A percentile compares a stretch with the other conserved stretches of the same genome.
phyloP scores from a whole-genome alignment of 1,140 invertebrate species.

The Neodiprion pinetum region DNA sequence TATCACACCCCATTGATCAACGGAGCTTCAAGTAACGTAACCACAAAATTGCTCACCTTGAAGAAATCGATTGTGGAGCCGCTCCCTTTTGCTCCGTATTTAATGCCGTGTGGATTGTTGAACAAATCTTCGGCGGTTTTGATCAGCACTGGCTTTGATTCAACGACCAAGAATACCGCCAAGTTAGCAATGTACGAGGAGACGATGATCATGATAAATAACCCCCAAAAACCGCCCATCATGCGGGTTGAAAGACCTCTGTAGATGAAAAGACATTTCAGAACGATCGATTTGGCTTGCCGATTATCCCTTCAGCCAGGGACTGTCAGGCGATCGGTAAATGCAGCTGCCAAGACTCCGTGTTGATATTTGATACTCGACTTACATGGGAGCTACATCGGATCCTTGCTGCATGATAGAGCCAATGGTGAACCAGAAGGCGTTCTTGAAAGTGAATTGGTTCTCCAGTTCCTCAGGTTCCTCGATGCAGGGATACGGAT shows the following conservation, averaged over 20 bases:
- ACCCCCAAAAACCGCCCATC: constrained; percentile 88
- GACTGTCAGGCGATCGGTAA: no score
- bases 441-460: constrained; percentile 84
- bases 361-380: constrained; percentile 20
- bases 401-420: constrained; percentile 86
- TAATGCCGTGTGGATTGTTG: constrained; percentile 70
- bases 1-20: no score
- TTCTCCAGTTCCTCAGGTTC: constrained; percentile 79
- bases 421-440: constrained; percentile 83
- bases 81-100: constrained; percentile 82
- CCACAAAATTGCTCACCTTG: constrained; percentile 65
- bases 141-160: constrained; percentile 81
- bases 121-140: constrained; percentile 86
- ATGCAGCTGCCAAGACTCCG: not conserved
- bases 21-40: no score
- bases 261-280: constrained; percentile 30
- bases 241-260: constrained; percentile 83
- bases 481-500: constrained; percentile 80
- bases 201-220: constrained; percentile 95
- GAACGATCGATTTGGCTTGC: no score
- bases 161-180: constrained; percentile 94
- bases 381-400: constrained; percentile 80
- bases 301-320: no score
- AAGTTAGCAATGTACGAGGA: constrained; percentile 97
- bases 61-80: constrained; percentile 91